Evolutionary conservation across 2,113 vertebrate species (phyloP), one percentile per base, ranked within the genome.

Genomic region (Mastomys natalensis): DNA sequence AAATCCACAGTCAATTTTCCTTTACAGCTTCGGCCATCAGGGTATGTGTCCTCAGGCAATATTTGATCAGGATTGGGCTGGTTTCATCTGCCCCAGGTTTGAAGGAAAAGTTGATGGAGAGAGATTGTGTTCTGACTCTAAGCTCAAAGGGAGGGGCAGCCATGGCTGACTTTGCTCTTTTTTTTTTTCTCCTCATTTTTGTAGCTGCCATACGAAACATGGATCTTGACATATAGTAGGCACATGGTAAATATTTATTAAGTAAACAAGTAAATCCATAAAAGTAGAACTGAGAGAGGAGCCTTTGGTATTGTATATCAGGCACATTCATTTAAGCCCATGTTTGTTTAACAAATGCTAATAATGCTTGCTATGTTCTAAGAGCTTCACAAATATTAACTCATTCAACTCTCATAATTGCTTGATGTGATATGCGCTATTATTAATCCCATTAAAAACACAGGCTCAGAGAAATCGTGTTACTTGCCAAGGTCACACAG

Each of bases 331-430:
- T 84, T 74, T 45, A 90, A 87, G 62, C 80, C 51, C 55, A 0
- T 95, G 78, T 74, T 76, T 94, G 55, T 87, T 95, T 87, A 96
- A 76, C 62, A 87, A 91, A 92, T 60, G 58, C 82, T 95, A 66
- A 72, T 88, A 80, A 80, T 15, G 19, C 86, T 94, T 90, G 81
- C 58, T 78, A 53, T 48, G 45, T 84, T 70, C 58, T 87, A 87
- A 93, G 81, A 60, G 53, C 82, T 93, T 91, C 78, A 13, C 89
- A 96, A 97, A 96, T 95, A 94, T 82, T 94, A 91, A 93, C 84
- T 87, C 68, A 64, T 51, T 96, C 55, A 93, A 81, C 93, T 93
- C 73, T 78, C 19, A 19, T 66, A 93, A 89, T 48, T 94, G 11
- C 51, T 90, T 37, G 48, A 21, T 45, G 78, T 94, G 89, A 90